Conservation (phyloP, 1,140 invertebrate species). For the Apis cerana region DNA sequence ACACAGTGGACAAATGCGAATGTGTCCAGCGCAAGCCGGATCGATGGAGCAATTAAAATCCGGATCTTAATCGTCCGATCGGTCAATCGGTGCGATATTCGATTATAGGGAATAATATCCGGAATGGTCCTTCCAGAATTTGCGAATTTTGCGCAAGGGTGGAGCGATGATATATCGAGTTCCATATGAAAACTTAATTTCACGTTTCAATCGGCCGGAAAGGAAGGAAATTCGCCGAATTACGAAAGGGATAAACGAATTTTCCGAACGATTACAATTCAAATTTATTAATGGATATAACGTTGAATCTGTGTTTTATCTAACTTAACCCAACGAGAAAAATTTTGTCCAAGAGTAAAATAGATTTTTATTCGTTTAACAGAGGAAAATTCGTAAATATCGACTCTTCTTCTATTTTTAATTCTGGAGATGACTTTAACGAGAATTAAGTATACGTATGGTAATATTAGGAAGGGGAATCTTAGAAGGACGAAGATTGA, state of each 20-base stretch:
- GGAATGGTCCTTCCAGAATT: not conserved
- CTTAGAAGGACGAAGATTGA: too few species aligned
- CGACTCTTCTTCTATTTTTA: too few species aligned
- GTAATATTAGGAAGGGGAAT: too few species aligned
- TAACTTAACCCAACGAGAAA: not conserved
- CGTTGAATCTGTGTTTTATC: not conserved
- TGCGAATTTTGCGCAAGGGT: not conserved
- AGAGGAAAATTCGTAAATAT: too few species aligned
- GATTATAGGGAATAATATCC: constrained; percentile 54
- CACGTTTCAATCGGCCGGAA: not conserved
- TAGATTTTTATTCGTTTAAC: too few species aligned
- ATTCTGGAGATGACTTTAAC: too few species aligned
- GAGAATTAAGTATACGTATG: too few species aligned
- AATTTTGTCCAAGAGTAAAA: too few species aligned
- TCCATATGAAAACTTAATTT: not conserved
- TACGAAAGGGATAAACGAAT: too few species aligned
- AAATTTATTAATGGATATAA: not conserved
- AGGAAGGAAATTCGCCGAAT: not conserved
- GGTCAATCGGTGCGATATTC: constrained; percentile 53
- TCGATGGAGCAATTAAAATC: constrained; percentile 64
- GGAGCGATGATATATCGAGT: not conserved
- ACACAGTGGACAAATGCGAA: too few species aligned
- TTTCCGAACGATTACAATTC: too few species aligned
- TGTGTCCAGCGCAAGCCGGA: not conserved
- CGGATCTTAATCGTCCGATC: constrained; percentile 36